Evolutionary conservation across 2,888 invertebrate species (phyloP).

Genomic region (Melieria picta): DNA sequence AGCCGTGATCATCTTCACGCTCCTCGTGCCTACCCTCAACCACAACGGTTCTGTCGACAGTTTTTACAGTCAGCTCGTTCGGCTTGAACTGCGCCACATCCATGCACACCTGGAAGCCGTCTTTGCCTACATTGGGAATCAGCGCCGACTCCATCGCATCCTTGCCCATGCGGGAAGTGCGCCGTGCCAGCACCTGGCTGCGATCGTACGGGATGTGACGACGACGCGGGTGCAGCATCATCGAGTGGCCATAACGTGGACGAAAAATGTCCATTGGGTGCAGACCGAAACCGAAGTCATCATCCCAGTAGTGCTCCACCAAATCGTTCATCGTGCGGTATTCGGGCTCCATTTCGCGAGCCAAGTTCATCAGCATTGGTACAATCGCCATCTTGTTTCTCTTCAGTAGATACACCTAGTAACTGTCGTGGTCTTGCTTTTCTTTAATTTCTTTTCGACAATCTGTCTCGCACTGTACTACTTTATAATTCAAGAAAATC

Average conservation of each 20-base stretch:
- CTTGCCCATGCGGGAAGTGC: slow-evolving; percentile 66
- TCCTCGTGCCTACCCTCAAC: slow-evolving; percentile 83
- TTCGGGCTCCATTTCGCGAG: slow-evolving; percentile 42
- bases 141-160: slow-evolving; percentile 69
- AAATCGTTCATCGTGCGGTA: slow-evolving; percentile 26
- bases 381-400: slow-evolving; percentile 47
- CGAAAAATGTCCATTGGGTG: slow-evolving; percentile 58
- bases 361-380: slow-evolving; percentile 45
- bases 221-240: slow-evolving; percentile 69
- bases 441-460: neutral
- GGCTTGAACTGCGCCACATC: slow-evolving; percentile 85
- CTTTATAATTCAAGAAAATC: neutral
- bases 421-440: neutral
- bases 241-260: slow-evolving; percentile 49
- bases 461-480: neutral
- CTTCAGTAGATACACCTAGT: neutral
- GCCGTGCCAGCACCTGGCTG: slow-evolving; percentile 61
- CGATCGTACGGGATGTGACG: slow-evolving; percentile 70
- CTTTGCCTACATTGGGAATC: slow-evolving; percentile 67
- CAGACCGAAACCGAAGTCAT: slow-evolving; percentile 57
- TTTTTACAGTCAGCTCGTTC: slow-evolving; percentile 81
- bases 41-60: slow-evolving; percentile 76
- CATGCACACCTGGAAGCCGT: slow-evolving; percentile 76
- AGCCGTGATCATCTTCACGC: slow-evolving; percentile 77
- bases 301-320: slow-evolving; percentile 41